Evolutionary conservation across 2,113 vertebrate species (phyloP).

Genomic region (Furnarius figulus): DNA sequence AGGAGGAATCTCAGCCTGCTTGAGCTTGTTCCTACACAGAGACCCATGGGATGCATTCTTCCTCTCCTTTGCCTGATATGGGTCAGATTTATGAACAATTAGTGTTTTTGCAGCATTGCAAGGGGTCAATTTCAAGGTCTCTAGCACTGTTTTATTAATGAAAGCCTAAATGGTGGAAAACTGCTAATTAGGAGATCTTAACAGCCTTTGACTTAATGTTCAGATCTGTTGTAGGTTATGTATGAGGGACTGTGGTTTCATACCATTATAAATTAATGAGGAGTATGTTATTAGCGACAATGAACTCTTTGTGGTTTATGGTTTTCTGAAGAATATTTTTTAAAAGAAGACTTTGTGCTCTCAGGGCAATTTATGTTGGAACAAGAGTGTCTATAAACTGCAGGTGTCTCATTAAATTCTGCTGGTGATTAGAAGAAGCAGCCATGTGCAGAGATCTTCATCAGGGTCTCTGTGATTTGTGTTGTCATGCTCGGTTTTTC

Average conservation of each 20-base stretch:
- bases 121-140: not conserved
- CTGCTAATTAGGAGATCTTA: not conserved
- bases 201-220: not conserved
- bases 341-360: slow-evolving; percentile 4
- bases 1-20: not conserved
- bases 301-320: slow-evolving; percentile 2
- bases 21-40: not conserved
- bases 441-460: slow-evolving; percentile 47
- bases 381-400: slow-evolving; percentile 19
- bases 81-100: not conserved
- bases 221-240: not conserved
- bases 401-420: slow-evolving; percentile 67
- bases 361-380: not conserved
- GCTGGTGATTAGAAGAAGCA: slow-evolving; percentile 55
- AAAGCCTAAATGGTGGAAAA: not conserved
- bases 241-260: not conserved
- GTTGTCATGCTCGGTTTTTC: slow-evolving; percentile 20
- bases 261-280: slow-evolving; percentile 27
- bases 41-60: not conserved
- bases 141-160: not conserved
- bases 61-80: not conserved
- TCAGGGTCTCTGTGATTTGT: slow-evolving; percentile 23
- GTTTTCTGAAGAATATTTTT: slow-evolving; percentile 20
- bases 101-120: not conserved
- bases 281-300: slow-evolving; percentile 3